Evolutionary conservation across 1,140 invertebrate genomes (phyloP).

Genomic region (Proales similis): DNA sequence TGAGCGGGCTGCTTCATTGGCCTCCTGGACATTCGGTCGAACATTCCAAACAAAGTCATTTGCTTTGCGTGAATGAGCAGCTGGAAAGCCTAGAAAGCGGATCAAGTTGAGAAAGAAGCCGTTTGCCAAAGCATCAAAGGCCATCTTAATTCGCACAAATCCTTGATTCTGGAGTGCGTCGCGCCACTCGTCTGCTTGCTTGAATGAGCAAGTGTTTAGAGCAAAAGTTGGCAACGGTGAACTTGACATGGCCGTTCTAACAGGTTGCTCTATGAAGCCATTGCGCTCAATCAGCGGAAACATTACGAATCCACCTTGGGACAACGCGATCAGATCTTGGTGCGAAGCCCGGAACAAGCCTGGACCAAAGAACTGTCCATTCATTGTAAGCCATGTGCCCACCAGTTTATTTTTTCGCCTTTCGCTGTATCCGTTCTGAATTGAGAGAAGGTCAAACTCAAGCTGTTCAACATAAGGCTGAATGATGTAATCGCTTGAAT

Average conservation of each 20-base stretch:
- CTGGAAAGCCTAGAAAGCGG: no score
- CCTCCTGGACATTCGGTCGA: neutral
- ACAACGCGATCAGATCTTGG: slow-evolving; percentile 8
- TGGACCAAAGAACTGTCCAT: slow-evolving; percentile 22
- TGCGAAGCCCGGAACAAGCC: slow-evolving; percentile 5
- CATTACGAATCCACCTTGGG: neutral
- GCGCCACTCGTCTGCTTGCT: no score
- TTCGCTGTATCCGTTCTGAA: neutral
- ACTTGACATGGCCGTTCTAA: no score
- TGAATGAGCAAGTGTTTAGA: no score
- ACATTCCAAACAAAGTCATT: slow-evolving; percentile 20
- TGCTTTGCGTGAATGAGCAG: neutral
- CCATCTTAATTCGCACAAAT: no score
- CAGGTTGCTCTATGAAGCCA: neutral
- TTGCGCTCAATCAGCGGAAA: slow-evolving; percentile 3
- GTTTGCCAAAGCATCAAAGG: no score
- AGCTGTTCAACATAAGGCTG: slow-evolving; percentile 24
- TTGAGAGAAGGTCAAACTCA: neutral
- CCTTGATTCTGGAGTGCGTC: no score
- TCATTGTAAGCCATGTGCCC: slow-evolving; percentile 8
- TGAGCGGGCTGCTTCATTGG: neutral
- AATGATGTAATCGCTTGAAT: neutral
- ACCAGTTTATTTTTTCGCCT: no score
- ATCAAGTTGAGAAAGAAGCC: no score
- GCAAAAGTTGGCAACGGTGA: no score